A percentile compares a stretch with the other conserved stretches of the same genome.
Conservation (phyloP, 2,113 vertebrate species). For the Zapus hudsonius region DNA sequence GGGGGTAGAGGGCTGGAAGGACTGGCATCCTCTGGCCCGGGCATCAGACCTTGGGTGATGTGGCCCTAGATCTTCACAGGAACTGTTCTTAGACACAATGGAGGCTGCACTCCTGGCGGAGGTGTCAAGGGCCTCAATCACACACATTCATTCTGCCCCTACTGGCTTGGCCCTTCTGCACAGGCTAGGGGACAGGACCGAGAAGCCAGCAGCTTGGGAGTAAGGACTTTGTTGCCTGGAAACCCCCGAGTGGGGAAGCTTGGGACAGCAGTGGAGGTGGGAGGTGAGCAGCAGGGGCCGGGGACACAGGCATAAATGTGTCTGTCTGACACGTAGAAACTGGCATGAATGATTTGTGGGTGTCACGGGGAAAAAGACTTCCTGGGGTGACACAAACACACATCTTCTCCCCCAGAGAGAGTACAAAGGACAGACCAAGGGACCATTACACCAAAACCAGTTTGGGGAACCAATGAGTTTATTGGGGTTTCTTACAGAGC, state of each 20-base stretch:
- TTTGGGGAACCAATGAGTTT: too few relatives aligned
- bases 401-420: too few relatives aligned
- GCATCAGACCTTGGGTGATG: background rate
- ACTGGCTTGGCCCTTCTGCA: background rate
- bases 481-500: too few relatives aligned
- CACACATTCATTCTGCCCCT: background rate
- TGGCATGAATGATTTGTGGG: background rate
- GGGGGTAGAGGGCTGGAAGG: too few relatives aligned
- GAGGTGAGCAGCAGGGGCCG: too few relatives aligned
- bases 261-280: background rate
- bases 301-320: background rate
- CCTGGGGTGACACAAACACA: too few relatives aligned
- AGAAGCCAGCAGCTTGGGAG: background rate
- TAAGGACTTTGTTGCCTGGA: background rate
- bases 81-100: background rate
- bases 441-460: too few relatives aligned
- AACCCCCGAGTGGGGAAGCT: background rate
- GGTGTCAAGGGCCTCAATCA: too few relatives aligned
- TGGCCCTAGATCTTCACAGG: background rate
- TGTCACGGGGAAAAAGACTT: too few relatives aligned
- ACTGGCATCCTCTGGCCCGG: background rate
- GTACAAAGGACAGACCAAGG: too few relatives aligned
- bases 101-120: background rate
- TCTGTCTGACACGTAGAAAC: background rate
- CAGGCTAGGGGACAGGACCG: background rate